A percentile compares a stretch with the other conserved stretches of the same genome.
These are phyloP conservation scores for Drosophila phalerata DNA, from an alignment of 2,888 invertebrate species.

Conservation along the genomic window DNA sequence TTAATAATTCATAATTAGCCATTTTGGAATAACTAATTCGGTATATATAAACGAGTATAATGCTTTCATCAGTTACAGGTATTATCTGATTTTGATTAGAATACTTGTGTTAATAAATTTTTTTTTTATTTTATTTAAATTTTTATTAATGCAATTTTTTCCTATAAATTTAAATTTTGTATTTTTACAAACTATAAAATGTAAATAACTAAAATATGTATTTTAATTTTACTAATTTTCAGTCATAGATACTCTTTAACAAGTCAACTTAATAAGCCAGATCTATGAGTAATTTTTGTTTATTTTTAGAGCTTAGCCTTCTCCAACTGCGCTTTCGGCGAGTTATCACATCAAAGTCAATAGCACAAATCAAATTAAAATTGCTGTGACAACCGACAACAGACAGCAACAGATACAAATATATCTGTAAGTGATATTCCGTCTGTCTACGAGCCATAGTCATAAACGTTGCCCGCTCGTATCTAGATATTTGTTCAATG, in stretches of 20 bases:
- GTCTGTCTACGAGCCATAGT: conserved; percentile 29
- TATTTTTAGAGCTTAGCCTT: conserved; percentile 36
- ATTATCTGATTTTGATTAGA: no score
- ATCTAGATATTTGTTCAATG: conserved; percentile 74
- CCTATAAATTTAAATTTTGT: no score
- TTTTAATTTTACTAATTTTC: neutral
- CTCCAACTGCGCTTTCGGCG: neutral
- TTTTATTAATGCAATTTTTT: no score
- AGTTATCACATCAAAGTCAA: conserved; percentile 21
- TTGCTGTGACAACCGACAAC: conserved; percentile 50
- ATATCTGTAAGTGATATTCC: conserved; percentile 22
- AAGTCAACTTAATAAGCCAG: neutral
- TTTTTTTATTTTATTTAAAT: no score
- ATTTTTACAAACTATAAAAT: no score
- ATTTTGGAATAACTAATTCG: neutral
- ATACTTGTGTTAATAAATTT: no score
- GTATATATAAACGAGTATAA: neutral
- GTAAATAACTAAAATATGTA: no score
- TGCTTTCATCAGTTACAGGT: neutral
- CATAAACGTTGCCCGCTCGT: conserved; percentile 38
- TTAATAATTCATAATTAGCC: conserved; percentile 7
- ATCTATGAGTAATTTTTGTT: conserved; percentile 11
- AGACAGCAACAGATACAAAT: conserved; percentile 13
- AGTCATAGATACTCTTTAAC: conserved; percentile 7
- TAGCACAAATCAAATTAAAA: conserved; percentile 61